Conservation (phyloP, 2,888 invertebrate genomes). For the Drosophila leonis region DNA sequence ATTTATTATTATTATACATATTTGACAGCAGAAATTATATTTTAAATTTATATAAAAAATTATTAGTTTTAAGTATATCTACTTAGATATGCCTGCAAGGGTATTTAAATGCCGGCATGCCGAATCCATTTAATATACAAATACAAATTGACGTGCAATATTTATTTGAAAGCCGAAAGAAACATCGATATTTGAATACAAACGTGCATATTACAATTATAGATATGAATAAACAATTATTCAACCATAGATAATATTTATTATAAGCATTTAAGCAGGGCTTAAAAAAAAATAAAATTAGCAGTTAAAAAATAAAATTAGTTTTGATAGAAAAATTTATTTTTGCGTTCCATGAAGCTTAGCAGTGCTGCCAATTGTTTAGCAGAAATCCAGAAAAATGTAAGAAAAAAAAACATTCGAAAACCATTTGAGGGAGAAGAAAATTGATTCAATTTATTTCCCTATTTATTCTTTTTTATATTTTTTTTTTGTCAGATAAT, state of each 20-base stretch:
- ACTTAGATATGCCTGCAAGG: neutral
- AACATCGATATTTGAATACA: constrained; percentile 6
- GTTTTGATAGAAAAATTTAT: neutral
- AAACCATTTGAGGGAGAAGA: neutral
- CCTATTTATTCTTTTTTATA: neutral
- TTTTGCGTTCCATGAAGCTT: neutral
- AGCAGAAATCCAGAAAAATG: neutral
- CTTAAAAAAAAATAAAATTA: neutral
- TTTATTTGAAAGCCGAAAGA: constrained; percentile 6
- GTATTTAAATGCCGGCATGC: neutral
- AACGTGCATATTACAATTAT: neutral
- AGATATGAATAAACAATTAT: neutral
- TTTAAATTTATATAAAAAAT: neutral
- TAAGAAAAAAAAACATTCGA: neutral
- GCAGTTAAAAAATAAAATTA: neutral
- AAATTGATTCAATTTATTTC: neutral
- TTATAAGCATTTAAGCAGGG: neutral
- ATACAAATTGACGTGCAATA: constrained; percentile 8
- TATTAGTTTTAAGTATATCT: neutral
- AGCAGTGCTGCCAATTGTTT: neutral
- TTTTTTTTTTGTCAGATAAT: neutral
- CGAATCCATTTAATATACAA: neutral
- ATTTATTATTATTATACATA: neutral
- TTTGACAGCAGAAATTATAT: neutral
- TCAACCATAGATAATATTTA: neutral